Evolutionary conservation across 2,113 vertebrate species (phyloP).

Genomic region (Sylvia atricapilla): DNA sequence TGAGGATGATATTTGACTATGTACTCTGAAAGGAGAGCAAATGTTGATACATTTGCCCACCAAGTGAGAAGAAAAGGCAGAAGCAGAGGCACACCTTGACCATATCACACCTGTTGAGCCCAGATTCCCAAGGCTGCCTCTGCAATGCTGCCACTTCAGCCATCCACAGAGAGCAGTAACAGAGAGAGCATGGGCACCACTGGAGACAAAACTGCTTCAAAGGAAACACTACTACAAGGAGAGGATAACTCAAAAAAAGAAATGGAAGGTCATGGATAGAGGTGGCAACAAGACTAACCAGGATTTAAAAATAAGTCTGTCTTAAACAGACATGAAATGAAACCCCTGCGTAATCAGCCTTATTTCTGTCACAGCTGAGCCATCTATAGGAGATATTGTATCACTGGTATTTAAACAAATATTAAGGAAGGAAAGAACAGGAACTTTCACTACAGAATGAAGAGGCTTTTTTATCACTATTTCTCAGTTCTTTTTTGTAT

Average conservation of each 20-base stretch:
- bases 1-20: neutral
- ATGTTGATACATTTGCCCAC: neutral
- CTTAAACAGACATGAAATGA: conserved; percentile 6
- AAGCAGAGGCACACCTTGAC: neutral
- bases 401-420: conserved; percentile 22
- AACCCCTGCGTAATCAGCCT: neutral
- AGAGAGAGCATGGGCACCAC: neutral
- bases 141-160: conserved; percentile 25
- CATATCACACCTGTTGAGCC: neutral
- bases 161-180: conserved; percentile 8
- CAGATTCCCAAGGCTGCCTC: neutral
- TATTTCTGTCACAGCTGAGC: conserved; percentile 59
- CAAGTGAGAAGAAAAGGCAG: neutral
- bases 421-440: neutral
- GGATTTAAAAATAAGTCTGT: neutral
- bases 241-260: neutral
- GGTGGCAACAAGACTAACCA: neutral
- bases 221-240: neutral
- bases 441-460: neutral
- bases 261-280: neutral
- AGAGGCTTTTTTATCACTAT: neutral
- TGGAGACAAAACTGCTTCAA: neutral
- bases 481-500: neutral
- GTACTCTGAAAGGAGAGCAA: neutral
- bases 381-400: conserved; percentile 48